Conservation (phyloP, 2,888 invertebrate species). For the Uloborus plumipes region DNA sequence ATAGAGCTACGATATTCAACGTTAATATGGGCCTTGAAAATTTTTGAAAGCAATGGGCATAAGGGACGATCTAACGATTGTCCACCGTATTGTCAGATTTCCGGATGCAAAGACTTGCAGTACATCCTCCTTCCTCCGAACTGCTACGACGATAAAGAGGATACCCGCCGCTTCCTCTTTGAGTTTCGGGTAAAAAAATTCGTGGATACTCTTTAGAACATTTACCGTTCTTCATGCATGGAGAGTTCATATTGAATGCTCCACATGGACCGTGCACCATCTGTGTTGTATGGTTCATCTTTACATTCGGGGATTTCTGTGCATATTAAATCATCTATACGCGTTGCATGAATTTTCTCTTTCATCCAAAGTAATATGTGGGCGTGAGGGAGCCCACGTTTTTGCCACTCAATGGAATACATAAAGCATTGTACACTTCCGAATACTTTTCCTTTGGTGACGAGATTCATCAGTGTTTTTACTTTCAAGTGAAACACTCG, state of each 20-base stretch:
- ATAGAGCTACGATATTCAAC: not conserved
- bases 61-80: not conserved
- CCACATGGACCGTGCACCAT: not conserved
- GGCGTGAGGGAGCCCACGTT: too few species aligned
- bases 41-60: not conserved
- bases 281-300: not conserved
- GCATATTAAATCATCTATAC: too few species aligned
- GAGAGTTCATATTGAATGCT: not conserved
- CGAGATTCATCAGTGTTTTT: too few species aligned
- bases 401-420: too few species aligned
- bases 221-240: not conserved
- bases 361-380: too few species aligned
- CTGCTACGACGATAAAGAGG: not conserved
- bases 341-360: too few species aligned
- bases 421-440: too few species aligned
- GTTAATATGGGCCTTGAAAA: not conserved
- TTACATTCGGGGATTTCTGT: too few species aligned
- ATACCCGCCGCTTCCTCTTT: not conserved
- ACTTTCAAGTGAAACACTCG: too few species aligned
- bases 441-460: too few species aligned
- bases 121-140: not conserved
- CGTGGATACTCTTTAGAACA: not conserved
- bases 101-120: not conserved
- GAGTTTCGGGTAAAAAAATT: not conserved
- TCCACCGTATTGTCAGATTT: not conserved